phyloP scores from a whole-genome alignment of 2,888 invertebrate genomes.

The Clostera curtula region DNA sequence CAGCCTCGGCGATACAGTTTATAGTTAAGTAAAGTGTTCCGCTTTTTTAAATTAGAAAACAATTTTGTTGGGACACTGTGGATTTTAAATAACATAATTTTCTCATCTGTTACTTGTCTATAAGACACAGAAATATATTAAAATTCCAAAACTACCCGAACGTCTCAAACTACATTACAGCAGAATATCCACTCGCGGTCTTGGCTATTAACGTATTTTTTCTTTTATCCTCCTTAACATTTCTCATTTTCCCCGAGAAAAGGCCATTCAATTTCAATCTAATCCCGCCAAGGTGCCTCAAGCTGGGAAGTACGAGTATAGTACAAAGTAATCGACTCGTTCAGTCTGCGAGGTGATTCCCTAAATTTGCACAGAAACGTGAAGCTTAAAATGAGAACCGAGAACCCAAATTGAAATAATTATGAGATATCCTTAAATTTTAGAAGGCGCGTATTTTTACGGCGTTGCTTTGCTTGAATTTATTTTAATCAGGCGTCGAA shows the following conservation, averaged over 20 bases:
- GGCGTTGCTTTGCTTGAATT: too few relatives aligned
- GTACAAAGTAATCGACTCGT: constrained; percentile 43
- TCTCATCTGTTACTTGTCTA: too few relatives aligned
- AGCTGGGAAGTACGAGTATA: constrained; percentile 39
- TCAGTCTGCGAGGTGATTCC: constrained; percentile 24
- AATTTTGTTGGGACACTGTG: too few relatives aligned
- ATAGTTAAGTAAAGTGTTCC: too few relatives aligned
- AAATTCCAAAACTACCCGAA: too few relatives aligned
- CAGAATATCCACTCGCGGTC: background rate
- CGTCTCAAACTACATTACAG: too few relatives aligned
- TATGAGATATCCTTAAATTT: constrained; percentile 15
- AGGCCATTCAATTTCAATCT: constrained; percentile 56
- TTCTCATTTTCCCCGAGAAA: constrained; percentile 32
- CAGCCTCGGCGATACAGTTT: too few relatives aligned
- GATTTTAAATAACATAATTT: too few relatives aligned
- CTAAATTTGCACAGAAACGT: constrained; percentile 33
- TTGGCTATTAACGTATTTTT: constrained; percentile 6
- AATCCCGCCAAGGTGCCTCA: constrained; percentile 36
- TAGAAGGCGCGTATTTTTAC: constrained; percentile 4
- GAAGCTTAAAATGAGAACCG: constrained; percentile 20
- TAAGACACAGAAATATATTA: too few relatives aligned
- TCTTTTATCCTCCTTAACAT: constrained; percentile 8
- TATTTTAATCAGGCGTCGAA: too few relatives aligned
- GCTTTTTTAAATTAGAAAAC: too few relatives aligned
- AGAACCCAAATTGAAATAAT: constrained; percentile 27